phyloP scores from a whole-genome alignment of 2,797 vertebrate species.

The Gila robusta region DNA sequence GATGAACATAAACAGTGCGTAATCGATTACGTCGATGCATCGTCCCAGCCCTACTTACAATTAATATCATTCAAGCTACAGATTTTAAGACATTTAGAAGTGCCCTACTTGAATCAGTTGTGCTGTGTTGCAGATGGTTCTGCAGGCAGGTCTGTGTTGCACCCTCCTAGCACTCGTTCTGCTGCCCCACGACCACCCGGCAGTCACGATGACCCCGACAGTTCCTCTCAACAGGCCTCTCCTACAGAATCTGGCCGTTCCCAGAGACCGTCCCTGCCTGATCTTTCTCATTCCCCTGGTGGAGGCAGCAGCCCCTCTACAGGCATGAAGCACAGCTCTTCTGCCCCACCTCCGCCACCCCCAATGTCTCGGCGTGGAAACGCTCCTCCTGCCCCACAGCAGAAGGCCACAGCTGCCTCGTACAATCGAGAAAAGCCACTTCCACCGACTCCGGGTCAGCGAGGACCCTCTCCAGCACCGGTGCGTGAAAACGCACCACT shows the following conservation, averaged over 20 bases:
- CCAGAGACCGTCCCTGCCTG: constrained; percentile 87
- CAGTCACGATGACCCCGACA: constrained; percentile 66
- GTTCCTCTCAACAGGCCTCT: constrained; percentile 73
- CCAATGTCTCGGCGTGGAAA: constrained; percentile 79
- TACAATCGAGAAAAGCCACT: constrained; percentile 91
- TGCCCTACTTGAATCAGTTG: not conserved
- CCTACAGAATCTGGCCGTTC: constrained; percentile 80
- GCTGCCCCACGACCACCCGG: constrained; percentile 85
- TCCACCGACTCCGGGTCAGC: constrained; percentile 83
- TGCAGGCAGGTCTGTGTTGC: constrained; percentile 75
- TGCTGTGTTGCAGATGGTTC: constrained; percentile 77
- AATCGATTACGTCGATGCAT: not conserved
- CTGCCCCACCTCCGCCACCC: constrained; percentile 72
- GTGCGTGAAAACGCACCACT: constrained; percentile 67
- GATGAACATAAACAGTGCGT: not conserved
- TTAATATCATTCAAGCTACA: not conserved
- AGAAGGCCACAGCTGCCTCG: constrained; percentile 70
- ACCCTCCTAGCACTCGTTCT: constrained; percentile 78
- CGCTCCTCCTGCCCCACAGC: constrained; percentile 75
- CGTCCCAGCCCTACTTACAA: not conserved
- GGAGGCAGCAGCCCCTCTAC: constrained; percentile 56
- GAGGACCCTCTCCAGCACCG: constrained; percentile 71
- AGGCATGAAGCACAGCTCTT: constrained; percentile 75
- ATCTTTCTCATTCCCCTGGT: constrained; percentile 80
- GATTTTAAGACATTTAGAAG: not conserved